Conservation (phyloP, 2,888 invertebrate species). For the Hypercompe scribonia region DNA sequence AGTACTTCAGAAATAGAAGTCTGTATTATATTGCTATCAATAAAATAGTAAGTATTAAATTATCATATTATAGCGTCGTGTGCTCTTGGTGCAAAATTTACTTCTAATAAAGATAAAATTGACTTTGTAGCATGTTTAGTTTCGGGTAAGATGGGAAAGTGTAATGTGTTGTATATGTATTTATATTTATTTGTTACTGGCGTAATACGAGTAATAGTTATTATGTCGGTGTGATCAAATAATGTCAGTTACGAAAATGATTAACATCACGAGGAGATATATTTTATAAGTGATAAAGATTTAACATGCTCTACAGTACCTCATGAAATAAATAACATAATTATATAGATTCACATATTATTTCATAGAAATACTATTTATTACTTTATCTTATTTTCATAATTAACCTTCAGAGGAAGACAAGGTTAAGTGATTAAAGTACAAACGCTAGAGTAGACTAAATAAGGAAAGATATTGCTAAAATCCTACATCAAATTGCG, state of each 20-base stretch:
- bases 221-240: no score
- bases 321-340: not conserved
- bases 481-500: no score
- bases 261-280: no score
- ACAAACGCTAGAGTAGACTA: not conserved
- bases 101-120: not conserved
- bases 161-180: no score
- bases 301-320: no score
- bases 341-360: no score
- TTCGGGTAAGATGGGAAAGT: no score
- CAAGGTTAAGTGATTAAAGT: not conserved
- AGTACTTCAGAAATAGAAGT: constrained; percentile 31
- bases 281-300: no score
- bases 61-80: not conserved
- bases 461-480: no score
- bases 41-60: not conserved
- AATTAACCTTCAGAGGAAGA: not conserved
- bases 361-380: no score
- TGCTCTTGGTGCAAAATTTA: not conserved
- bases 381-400: no score
- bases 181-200: no score
- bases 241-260: not conserved
- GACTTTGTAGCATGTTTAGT: not conserved
- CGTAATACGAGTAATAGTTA: not conserved
- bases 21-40: constrained; percentile 15